Base-by-base conservation (phyloP, 1,140 invertebrate genomes). In the Harpegnathos saltator region DNA sequence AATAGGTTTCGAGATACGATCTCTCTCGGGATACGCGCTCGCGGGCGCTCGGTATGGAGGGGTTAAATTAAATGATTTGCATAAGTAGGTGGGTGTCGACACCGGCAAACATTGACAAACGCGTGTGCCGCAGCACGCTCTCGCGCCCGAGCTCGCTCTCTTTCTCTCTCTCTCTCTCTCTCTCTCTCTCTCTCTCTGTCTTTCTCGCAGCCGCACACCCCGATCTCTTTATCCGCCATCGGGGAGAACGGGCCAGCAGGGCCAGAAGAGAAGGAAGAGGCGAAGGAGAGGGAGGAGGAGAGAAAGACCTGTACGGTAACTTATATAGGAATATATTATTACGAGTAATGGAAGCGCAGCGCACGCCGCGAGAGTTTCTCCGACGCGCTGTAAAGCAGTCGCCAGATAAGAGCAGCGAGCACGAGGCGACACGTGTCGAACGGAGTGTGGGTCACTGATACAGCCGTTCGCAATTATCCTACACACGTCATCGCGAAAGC, bases 11-110 rank as follows among this genome's bases (percentile, higher is more conserved):
- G 89, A 93, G 94, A 94, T 94, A 94, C 92, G 91, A 94, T 94
- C 93, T 92, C 90, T 93, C 92, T 91, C 89, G 91, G 89, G 89
- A 89, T 88, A 75, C 88, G 65, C 84, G 75, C 38, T 4, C 73
- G 29, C 29, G 29, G 29, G 65, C 84, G 75, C 38, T 4, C 59
- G 69, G 58, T 83, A 82, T 86, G 86, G 85, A 87, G 92, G 92
- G 92, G 93, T 92, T 94, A 94, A 94, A 94, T 94, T 94, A 94
- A 94, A 94, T 94, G 92, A 94, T 94, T 94, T 94, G 93, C 94
- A 94, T 94, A 94, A 94, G 93, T 94, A 94, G 93, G 93, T 94
- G 93, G 94, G 93, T 94, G 94, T 94, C 92, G 93, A 94, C 94
- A 94, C 91, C 92, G 89, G 92, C 93, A 94, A 94, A 94, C 94